Base-by-base conservation (phyloP, 2,888 invertebrate genomes). In the Brachypterus glaber region DNA sequence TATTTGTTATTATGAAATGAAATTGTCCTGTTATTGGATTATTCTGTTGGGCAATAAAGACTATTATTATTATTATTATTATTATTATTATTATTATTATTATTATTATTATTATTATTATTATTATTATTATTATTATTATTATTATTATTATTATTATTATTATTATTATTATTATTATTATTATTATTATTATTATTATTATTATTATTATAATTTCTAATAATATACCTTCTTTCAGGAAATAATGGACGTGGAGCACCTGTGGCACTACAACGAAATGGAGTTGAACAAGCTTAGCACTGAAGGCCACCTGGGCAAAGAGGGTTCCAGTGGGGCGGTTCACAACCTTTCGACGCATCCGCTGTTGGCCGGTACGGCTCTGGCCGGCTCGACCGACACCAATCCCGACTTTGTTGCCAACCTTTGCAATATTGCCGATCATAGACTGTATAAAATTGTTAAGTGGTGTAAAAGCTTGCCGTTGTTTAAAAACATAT, bases 381-480 rank as follows among this genome's bases (percentile, higher is more conserved):
- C 63, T 60, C 67, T 63, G 30, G 63, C 62, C 30, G 65, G 63
- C 43, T 61, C 60, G 4, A 57, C 60, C 3, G 79, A 81, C 63
- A 77, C 81, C 35, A 81, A 81, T 66, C 85, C 86, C 0, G 88
- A 90, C 68, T 82, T 87, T 63, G 74, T 91, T 35, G 87, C 88
- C 2, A 89, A 88, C 66, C 73, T 92, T 57, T 91, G 90, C 71
- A 87, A 88, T 61, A 91, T 92, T 43, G 95, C 95, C 30, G 96
- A 96, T 66, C 89, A 93, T 64, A 74, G 95, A 32, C 76, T 96
- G 12, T 96, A 95, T 64, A 92, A 95, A 71, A 92, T 96, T 52
- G 96, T 96, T 45, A 92, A 95, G 63, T 96, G 96, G 96, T 95
- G 95, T 71, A 90, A 96, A 65, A 93, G 92, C 64, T 69, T 96